Conservation (phyloP, 2,113 vertebrate species). For the Lepidiolamprologus cunningtoni region DNA sequence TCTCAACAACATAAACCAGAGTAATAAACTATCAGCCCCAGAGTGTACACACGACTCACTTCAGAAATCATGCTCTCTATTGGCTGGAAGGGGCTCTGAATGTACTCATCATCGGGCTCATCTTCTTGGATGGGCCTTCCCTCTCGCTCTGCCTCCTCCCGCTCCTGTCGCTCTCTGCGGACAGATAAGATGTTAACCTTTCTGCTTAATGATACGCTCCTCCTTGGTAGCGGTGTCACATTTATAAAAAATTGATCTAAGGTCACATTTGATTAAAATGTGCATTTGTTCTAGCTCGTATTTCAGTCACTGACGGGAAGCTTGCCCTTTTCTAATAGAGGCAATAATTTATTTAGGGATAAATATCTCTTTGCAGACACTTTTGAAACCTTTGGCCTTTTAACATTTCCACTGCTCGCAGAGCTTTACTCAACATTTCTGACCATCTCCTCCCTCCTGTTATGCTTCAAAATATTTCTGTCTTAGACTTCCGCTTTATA, state of each 20-base stretch:
- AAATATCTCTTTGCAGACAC: background rate
- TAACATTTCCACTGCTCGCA: background rate
- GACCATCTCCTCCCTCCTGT: background rate
- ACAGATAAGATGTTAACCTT: background rate
- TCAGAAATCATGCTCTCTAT: slow-evolving; percentile 78
- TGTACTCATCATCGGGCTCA: slow-evolving; percentile 58
- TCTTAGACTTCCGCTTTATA: background rate
- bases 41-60: slow-evolving; percentile 57
- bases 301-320: background rate
- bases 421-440: background rate
- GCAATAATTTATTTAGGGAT: background rate
- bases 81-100: slow-evolving; percentile 83
- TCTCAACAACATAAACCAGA: background rate
- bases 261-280: background rate
- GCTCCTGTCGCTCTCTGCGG: slow-evolving; percentile 72
- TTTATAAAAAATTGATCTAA: background rate
- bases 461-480: background rate
- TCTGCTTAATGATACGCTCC: background rate
- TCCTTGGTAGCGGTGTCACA: background rate
- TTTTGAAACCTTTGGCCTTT: background rate
- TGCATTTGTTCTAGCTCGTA: background rate
- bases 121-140: slow-evolving; percentile 63
- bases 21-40: background rate
- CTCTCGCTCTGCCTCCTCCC: slow-evolving; percentile 72
- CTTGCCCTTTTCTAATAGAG: background rate